Base-by-base conservation (phyloP, 2,797 vertebrate species). In the Todus mexicanus region DNA sequence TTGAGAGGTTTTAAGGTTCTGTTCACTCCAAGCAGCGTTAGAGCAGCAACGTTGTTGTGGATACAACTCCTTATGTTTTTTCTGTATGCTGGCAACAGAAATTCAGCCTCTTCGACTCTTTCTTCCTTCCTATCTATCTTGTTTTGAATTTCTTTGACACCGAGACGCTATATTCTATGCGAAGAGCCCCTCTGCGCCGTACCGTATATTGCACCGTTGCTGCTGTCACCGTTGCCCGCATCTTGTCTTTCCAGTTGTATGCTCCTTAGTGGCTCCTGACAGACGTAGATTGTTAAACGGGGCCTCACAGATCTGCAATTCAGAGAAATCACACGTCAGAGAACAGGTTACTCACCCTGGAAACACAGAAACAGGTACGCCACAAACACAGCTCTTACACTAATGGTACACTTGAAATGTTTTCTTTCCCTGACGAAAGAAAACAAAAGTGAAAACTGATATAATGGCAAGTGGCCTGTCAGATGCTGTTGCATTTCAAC, bases 281-380 rank as follows among this genome's bases (percentile, higher is more conserved):
- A 99, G 94, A 99, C 98, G 1, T 99, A 99, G 94, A 99, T 97
- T 0, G 99, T 99, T 96, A 99, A 94, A 83, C 99, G 98, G 91
- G 99, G 99, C 97, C 98, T 98, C 84, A 99, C 98, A 3, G 98
- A 98, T 97, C 99, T 99, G 96, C 76, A 95, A 69, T 25, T n/a
- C 80, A 92, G 75, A 95, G 71, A 80, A 15, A 54, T 0, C 48
- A 9, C 18, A 1, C 0, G 0, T 63, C n/a, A 89, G 42, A 72
- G 33, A 9, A 37, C 63, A n/a, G 38, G 70, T 17, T 5, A 3
- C 1, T 7, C 53, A 68, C 57, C 35, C 42, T 35, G 35, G 29
- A 65, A 31, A 29, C 7, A 40, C 10, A 4, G 12, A 20, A 53
- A n/a, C 23, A 3, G 26, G 31, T 4, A 6, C 0, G 16, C 69